Percentiles rank a stretch among this genome's conserved stretches.
Evolutionary conservation across 1,140 invertebrate genomes (phyloP).

Genomic region (Luehdorfia chinensis): DNA sequence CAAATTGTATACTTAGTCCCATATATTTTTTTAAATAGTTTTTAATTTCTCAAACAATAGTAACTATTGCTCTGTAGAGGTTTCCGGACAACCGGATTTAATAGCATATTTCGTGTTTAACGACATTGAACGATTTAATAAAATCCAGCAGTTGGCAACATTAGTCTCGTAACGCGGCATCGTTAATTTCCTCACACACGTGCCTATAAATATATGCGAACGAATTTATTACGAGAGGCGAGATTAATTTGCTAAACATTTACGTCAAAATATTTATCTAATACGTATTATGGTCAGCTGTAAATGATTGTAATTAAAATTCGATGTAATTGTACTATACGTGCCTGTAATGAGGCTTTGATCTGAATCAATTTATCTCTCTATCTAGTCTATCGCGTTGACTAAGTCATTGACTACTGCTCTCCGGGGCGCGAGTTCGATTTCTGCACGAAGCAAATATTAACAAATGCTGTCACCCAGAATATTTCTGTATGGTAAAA

Average conservation of each 20-base stretch:
- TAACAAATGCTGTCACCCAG: no score
- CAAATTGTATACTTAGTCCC: no score
- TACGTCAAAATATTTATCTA: constrained; percentile 17
- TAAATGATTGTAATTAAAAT: constrained; percentile 11
- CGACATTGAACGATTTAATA: constrained; percentile 10
- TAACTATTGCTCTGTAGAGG: neutral
- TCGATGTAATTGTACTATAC: neutral
- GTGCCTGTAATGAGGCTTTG: no score
- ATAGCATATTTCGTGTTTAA: constrained; percentile 5
- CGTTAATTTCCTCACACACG: constrained; percentile 1
- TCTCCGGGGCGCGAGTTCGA: no score
- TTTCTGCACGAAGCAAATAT: no score
- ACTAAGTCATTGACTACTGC: no score
- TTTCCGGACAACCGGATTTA: neutral
- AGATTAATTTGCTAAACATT: constrained; percentile 17
- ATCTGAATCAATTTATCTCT: no score
- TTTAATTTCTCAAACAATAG: neutral
- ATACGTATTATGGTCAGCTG: constrained; percentile 1
- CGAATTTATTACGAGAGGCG: constrained; percentile 10
- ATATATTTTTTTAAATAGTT: no score
- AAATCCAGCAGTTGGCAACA: neutral
- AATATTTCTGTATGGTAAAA: no score
- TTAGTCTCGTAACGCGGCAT: neutral
- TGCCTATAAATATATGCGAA: constrained; percentile 7
- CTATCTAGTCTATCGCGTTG: no score